Evolutionary conservation across 2,888 invertebrate species (phyloP).

Genomic region (Agrotis puta): DNA sequence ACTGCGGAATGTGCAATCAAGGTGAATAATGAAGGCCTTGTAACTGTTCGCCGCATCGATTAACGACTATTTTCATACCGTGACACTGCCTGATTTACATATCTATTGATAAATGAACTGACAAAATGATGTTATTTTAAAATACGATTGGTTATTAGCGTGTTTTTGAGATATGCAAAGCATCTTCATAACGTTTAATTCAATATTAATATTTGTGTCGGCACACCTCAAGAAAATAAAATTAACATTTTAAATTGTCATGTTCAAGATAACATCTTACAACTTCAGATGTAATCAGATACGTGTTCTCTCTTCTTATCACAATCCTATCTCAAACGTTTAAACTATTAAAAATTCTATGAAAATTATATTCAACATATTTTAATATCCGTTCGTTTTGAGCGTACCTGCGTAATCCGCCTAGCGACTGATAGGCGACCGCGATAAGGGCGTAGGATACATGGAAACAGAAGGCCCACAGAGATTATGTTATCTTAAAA

Average conservation of each 20-base stretch:
- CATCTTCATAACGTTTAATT: background rate
- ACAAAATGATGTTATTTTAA: too few relatives aligned
- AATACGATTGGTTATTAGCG: background rate
- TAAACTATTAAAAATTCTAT: slow-evolving; percentile 49
- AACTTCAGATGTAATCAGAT: slow-evolving; percentile 36
- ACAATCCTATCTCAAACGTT: slow-evolving; percentile 41
- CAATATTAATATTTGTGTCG: slow-evolving; percentile 4
- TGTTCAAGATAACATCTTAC: slow-evolving; percentile 38
- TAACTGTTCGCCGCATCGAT: slow-evolving; percentile 32
- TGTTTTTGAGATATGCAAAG: background rate
- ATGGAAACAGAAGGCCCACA: slow-evolving; percentile 30
- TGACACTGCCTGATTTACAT: background rate
- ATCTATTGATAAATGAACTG: background rate
- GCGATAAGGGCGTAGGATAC: slow-evolving; percentile 34
- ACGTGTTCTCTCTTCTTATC: slow-evolving; percentile 46
- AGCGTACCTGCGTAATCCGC: slow-evolving; percentile 52
- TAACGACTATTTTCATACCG: slow-evolving; percentile 7
- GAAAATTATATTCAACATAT: slow-evolving; percentile 54
- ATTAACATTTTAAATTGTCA: slow-evolving; percentile 33
- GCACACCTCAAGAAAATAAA: slow-evolving; percentile 7
- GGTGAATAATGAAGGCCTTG: slow-evolving; percentile 38
- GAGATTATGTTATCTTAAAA: background rate
- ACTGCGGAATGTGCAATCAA: slow-evolving; percentile 38
- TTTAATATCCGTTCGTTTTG: slow-evolving; percentile 53
- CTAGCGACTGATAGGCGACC: slow-evolving; percentile 54